Evolutionary conservation across 2,113 vertebrate genomes (phyloP).

Genomic region (Hippocampus barbouri): DNA sequence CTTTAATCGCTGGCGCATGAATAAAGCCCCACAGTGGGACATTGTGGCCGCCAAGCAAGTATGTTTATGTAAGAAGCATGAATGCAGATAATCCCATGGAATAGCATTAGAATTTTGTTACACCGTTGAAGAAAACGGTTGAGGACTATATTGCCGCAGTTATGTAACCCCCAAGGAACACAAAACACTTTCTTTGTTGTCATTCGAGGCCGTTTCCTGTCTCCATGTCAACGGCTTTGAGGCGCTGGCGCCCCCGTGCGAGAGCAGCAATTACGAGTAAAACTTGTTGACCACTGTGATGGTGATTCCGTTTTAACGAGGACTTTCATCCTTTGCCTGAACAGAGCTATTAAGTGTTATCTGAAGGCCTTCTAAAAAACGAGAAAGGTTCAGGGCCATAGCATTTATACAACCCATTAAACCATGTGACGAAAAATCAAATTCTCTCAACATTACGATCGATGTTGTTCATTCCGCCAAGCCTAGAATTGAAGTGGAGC

Average conservation of each 20-base stretch:
- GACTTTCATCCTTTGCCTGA: background rate
- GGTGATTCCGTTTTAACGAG: background rate
- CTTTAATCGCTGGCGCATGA: constrained; percentile 9
- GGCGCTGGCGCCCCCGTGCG: background rate
- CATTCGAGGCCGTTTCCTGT: constrained; percentile 7
- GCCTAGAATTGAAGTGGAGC: background rate
- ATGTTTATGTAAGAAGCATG: constrained; percentile 50
- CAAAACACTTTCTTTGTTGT: constrained; percentile 38
- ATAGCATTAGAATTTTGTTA: constrained; percentile 26
- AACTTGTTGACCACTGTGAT: constrained; percentile 4
- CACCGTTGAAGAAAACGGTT: background rate
- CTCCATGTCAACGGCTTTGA: constrained; percentile 4
- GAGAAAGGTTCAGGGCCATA: background rate
- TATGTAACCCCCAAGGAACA: constrained; percentile 42
- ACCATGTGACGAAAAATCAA: background rate
- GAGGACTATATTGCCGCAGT: constrained; percentile 11
- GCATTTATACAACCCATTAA: constrained; percentile 1
- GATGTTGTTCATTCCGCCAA: background rate
- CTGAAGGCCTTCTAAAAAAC: background rate
- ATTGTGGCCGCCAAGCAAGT: constrained; percentile 30
- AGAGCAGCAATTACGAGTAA: background rate
- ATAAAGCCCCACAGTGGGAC: constrained; percentile 15
- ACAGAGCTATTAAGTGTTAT: background rate
- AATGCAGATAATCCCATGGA: constrained; percentile 47
- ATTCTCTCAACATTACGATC: background rate